A percentile compares a stretch with the other conserved stretches of the same genome.
Conservation (phyloP, 2,888 invertebrate species). For the Molanna angustata region DNA sequence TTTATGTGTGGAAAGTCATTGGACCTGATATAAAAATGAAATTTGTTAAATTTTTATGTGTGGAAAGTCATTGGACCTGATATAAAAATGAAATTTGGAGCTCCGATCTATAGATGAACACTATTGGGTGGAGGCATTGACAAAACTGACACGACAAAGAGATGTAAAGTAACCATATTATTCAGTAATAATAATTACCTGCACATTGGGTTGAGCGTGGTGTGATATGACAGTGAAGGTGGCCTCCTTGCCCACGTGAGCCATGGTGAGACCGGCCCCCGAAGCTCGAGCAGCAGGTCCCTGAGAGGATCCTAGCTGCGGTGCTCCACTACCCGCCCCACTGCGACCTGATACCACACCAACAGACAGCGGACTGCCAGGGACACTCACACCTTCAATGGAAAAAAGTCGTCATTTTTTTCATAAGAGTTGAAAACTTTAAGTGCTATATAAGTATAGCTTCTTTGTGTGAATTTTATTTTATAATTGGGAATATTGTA, state of each 20-base stretch:
- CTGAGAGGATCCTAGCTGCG: conserved; percentile 41
- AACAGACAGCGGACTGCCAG: conserved; percentile 60
- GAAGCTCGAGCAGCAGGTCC: conserved; percentile 53
- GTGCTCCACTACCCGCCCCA: conserved; percentile 45
- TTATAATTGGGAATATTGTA: no score
- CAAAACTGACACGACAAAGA: no score
- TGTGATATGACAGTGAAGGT: conserved; percentile 65
- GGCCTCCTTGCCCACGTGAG: conserved; percentile 68
- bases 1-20: no score
- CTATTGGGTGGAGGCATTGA: no score
- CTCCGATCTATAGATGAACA: no score
- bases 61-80: no score
- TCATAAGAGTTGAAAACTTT: no score
- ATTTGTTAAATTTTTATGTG: no score
- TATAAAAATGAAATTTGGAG: no score
- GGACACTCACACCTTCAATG: conserved; percentile 48
- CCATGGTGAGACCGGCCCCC: conserved; percentile 66
- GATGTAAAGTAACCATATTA: no score
- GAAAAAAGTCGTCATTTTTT: background rate
- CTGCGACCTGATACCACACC: conserved; percentile 45
- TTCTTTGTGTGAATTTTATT: background rate
- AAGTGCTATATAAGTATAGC: background rate
- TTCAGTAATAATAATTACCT: no score
- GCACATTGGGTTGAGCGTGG: conserved; percentile 61
- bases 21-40: no score